Base-by-base conservation (phyloP, 1,140 invertebrate species). In the Colletes gigas region DNA sequence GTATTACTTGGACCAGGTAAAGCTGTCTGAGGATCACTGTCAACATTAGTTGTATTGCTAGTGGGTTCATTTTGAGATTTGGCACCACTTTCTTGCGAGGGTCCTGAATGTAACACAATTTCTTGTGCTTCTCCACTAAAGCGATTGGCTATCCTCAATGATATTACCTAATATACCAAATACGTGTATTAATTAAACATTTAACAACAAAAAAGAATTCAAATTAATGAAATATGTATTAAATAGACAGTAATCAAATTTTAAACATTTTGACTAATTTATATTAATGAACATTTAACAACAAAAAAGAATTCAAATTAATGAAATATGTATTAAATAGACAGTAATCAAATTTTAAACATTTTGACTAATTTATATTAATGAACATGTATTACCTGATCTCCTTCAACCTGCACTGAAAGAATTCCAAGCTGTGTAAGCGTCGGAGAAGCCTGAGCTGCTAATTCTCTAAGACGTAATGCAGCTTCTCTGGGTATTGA, bases 401-500 rank as follows among this genome's bases (percentile, higher is more conserved):
- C 98, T 88, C 98, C 98, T 94, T 99, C 98, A 87, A 99, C 96
- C 94, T 99, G 98, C 84, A 99, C 98, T 78, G 98, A 98, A 50
- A 99, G 95, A 88, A 99, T 98, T 75, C 98, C 98, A 90, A 99
- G 95, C 89, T 98, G 96, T 68, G 97, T 95, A 84, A 99, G 95
- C 84, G 97, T 96, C 76, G 96, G 94, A 90, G 97, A 97, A 84
- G 98, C 97, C 92, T 97, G 96, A 90, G 97, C 96, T 79, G 98
- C 98, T 89, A 99, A 94, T 91, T 97, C 97, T 89, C 98, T 95
- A 89, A 99, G 94, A 86, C 97, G 95, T 87, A 96, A 93, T 86
- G 98, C 98, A 90, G 98, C 98, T 93, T 99, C 98, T 91, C 97
- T 96, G 85, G 98, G 98, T 94, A 99, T 98, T 90, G 98, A 98